Evolutionary conservation across 1,140 invertebrate genomes (phyloP).

Genomic region (Asobara japonica): DNA sequence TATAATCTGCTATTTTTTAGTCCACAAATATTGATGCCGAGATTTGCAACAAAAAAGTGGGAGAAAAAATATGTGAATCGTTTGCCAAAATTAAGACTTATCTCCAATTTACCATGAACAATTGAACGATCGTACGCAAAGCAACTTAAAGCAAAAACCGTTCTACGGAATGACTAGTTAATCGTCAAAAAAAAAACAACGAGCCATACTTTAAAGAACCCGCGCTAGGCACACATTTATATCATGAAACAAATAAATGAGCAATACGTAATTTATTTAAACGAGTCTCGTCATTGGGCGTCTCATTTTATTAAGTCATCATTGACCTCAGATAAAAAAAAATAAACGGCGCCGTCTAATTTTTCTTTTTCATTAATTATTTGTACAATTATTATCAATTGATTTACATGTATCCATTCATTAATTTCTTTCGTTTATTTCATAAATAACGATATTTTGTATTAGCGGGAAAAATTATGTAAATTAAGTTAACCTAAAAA

Average conservation of each 20-base stretch:
- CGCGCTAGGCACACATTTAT: background rate
- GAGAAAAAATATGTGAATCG: background rate
- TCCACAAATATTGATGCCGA: background rate
- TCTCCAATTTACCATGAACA: background rate
- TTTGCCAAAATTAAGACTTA: slow-evolving; percentile 3
- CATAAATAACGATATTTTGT: background rate
- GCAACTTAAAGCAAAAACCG: background rate
- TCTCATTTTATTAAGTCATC: background rate
- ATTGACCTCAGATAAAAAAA: background rate
- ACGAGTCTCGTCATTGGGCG: background rate
- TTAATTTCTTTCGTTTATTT: slow-evolving; percentile 1
- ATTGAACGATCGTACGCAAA: background rate
- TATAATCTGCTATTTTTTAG: slow-evolving; percentile 14
- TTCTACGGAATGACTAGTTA: background rate
- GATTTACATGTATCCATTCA: background rate
- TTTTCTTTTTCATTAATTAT: background rate
- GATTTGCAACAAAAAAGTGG: background rate
- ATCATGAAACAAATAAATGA: background rate
- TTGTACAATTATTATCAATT: slow-evolving; percentile 1
- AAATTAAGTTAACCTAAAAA: slow-evolving; percentile 1
- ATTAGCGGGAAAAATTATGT: slow-evolving; percentile 3
- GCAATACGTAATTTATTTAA: background rate
- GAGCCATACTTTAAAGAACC: background rate
- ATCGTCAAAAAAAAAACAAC: background rate
- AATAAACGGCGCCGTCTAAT: background rate